These are phyloP conservation scores for Chroicocephalus ridibundus DNA, from an alignment of 2,113 vertebrate species.

Conservation along the genomic window DNA sequence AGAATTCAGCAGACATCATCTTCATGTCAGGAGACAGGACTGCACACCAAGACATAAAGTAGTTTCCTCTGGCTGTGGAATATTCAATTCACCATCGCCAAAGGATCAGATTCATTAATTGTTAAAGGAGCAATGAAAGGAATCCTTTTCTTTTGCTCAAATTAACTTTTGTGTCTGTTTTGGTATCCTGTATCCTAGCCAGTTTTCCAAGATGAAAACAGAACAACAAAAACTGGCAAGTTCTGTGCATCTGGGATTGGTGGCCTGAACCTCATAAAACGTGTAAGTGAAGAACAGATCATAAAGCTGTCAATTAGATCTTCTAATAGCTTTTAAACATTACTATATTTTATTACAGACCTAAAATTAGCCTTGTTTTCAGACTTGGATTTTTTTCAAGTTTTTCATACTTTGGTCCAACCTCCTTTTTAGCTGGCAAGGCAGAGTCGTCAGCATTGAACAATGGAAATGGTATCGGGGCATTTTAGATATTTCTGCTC, in stretches of 20 bases:
- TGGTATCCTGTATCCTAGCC: background rate
- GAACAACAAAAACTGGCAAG: background rate
- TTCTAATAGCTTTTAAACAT: constrained; percentile 42
- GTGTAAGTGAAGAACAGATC: background rate
- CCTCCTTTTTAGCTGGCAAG: background rate
- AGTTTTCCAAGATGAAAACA: constrained; percentile 4
- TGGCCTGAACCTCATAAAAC: background rate
- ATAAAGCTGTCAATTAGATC: constrained; percentile 38
- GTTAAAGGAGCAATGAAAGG: background rate
- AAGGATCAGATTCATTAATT: background rate
- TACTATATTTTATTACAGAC: constrained; percentile 18
- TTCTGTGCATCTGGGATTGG: background rate
- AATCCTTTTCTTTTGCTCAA: background rate
- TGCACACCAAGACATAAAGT: background rate
- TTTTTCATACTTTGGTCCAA: background rate
- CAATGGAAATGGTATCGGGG: background rate
- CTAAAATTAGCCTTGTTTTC: constrained; percentile 47
- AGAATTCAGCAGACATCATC: background rate
- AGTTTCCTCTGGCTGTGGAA: background rate
- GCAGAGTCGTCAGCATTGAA: background rate
- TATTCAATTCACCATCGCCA: background rate
- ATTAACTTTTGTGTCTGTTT: background rate
- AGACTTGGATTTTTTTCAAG: constrained; percentile 8
- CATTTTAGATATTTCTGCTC: background rate
- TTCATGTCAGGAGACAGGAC: background rate